Percentiles rank a stretch among this genome's conserved stretches.
phyloP scores from a whole-genome alignment of 2,888 invertebrate genomes.

The Stramonita haemastoma region DNA sequence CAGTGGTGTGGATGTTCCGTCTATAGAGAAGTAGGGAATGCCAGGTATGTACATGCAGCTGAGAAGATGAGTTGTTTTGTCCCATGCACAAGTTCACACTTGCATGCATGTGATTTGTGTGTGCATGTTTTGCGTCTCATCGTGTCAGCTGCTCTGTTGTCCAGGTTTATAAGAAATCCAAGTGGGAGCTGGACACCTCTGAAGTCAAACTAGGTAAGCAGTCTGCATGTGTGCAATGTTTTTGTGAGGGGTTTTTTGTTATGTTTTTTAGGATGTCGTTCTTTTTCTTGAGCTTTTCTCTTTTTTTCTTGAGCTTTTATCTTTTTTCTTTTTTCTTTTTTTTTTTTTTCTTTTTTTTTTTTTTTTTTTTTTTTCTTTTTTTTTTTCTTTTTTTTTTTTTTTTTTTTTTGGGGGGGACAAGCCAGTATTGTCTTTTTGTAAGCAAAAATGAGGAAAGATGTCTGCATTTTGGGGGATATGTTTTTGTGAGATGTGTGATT shows the following conservation, averaged over 20 bases:
- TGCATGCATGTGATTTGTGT: neutral
- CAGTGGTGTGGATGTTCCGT: too few species aligned
- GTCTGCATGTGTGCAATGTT: neutral
- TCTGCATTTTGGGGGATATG: too few species aligned
- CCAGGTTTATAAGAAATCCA: constrained; percentile 73
- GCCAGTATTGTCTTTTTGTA: too few species aligned
- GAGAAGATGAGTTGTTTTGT: too few species aligned
- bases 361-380: neutral
- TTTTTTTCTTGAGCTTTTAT: too few species aligned
- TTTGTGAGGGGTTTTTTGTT: neutral
- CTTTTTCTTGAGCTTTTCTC: neutral
- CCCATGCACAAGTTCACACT: too few species aligned
- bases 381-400: neutral
- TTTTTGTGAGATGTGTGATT: too few species aligned
- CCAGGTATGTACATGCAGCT: too few species aligned
- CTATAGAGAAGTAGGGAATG: too few species aligned
- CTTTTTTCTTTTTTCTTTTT: neutral
- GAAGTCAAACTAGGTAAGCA: constrained; percentile 90
- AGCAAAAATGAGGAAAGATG: too few species aligned
- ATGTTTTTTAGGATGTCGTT: neutral
- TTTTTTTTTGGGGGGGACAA: too few species aligned
- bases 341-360: too few species aligned
- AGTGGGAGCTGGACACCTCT: constrained; percentile 92
- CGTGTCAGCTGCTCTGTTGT: constrained; percentile 34
- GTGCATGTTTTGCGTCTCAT: neutral